phyloP scores from a whole-genome alignment of 37 sponge, comb jelly and placozoan species.

The Lycopodina hypogea region DNA sequence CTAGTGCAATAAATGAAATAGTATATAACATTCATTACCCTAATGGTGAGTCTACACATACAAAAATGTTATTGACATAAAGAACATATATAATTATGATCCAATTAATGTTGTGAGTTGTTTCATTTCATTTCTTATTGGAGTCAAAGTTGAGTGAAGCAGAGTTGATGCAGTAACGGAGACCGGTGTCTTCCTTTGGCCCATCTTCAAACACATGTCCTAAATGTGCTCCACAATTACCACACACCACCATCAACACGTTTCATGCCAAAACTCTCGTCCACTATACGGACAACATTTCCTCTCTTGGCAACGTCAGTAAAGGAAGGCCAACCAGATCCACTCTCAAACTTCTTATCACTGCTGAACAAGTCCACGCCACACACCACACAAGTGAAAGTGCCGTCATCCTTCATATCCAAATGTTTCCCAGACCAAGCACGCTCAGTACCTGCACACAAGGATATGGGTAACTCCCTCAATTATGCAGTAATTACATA shows the following conservation, averaged over 20 bases:
- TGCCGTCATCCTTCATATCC: conserved; percentile 53
- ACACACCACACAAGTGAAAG: conserved; percentile 76
- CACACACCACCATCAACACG: conserved; percentile 45
- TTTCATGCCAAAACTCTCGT: conserved; percentile 62
- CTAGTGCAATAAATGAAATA: no score
- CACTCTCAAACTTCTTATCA: conserved; percentile 79
- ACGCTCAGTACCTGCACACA: conserved; percentile 42
- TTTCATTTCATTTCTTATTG: no score
- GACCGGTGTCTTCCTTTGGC: conserved; percentile 56
- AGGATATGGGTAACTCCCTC: no score
- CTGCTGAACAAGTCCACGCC: conserved; percentile 56
- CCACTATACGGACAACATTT: conserved; percentile 50
- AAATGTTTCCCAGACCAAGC: conserved; percentile 45
- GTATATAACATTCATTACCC: no score
- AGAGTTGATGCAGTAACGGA: conserved; percentile 82
- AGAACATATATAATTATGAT: no score
- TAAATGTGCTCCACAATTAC: conserved; percentile 77
- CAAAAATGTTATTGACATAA: no score
- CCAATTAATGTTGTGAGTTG: no score
- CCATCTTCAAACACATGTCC: conserved; percentile 86
- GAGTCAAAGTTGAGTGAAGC: conserved; percentile 62
- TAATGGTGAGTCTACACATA: no score
- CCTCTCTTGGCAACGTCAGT: conserved; percentile 57
- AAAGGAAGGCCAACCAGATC: conserved; percentile 85
- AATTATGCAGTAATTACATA: no score